These are phyloP conservation scores for Ypsolopha sequella DNA, from an alignment of 2,888 invertebrate genomes.

Conservation along the genomic window DNA sequence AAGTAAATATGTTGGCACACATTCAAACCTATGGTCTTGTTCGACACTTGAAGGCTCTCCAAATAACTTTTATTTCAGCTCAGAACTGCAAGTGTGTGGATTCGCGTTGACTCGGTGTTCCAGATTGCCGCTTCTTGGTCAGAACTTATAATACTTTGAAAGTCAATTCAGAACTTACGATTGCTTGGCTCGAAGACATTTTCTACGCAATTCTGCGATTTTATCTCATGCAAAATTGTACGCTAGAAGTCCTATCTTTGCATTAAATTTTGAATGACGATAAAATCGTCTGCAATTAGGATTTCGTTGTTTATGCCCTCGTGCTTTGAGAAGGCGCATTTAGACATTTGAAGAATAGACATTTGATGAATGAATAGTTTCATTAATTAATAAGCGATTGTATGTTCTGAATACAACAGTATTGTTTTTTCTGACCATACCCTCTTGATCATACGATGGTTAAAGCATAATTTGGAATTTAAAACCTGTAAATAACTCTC, in stretches of 20 bases:
- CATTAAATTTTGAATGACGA: background rate
- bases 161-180: background rate
- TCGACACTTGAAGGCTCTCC: constrained; percentile 44
- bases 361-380: no score
- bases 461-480: constrained; percentile 33
- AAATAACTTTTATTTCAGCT: constrained; percentile 62
- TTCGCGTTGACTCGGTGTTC: constrained; percentile 19
- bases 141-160: constrained; percentile 1
- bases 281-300: background rate
- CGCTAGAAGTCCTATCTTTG: background rate
- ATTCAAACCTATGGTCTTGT: constrained; percentile 27
- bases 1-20: no score
- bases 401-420: constrained; percentile 4
- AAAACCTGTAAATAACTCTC: background rate
- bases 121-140: constrained; percentile 21
- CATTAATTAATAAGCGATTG: background rate
- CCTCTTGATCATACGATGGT: constrained; percentile 29
- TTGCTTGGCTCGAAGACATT: background rate
- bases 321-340: background rate
- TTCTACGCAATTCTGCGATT: background rate
- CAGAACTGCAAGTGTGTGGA: constrained; percentile 30
- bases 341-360: background rate
- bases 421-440: constrained; percentile 52
- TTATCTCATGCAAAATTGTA: background rate
- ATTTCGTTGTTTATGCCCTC: background rate